Base-by-base conservation (phyloP, 1,140 invertebrate genomes). In the Adoxophyes honmai region DNA sequence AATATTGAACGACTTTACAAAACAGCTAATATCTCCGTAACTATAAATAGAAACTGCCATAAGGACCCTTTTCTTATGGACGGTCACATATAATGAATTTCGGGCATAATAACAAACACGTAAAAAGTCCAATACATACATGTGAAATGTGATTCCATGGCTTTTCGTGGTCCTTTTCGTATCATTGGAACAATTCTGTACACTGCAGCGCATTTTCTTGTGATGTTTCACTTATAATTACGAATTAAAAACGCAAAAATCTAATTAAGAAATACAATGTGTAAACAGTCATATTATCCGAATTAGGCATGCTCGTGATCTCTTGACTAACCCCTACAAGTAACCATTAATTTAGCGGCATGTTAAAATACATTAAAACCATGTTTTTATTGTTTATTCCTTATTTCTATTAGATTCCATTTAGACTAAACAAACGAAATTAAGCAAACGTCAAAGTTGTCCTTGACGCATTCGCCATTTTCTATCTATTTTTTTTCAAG, bases 141-240 rank as follows among this genome's bases (percentile, higher is more conserved):
- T 55, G 37, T 84, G 81, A 67, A 84, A 84, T 7, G 78, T 80
- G 39, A 84, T 75, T 52, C 77, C 76, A 65, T 81, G 60, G 52
- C 62, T 64, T 70, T 80, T 84, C 8, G 62, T 72, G 0, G 64
- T 73, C 38, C 60, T 68, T 38, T 70, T 74, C 1, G 77, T 78
- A 35, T 81, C 77, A 54, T 80, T 81, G 10, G 37, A 59, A 55
- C 81, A 84, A 61, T 73, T 75, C 55, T 60, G 68, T 0, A 84
- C 78, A 59, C 73, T 70, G 57, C 81, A 84, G 64, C 75, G 59
- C 81, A 84, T 84, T 62, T 67, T 81, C 1, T 15, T 10, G n/a
- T 4, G 13, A 11, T 42, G 34, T 34, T 63, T 52, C 48, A 58
- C 53, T 52, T 57, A 63, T 13, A 55, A 58, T 60, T 38, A 8